Base-by-base conservation (phyloP, 2,797 vertebrate genomes). In the Urosaurus nigricauda region DNA sequence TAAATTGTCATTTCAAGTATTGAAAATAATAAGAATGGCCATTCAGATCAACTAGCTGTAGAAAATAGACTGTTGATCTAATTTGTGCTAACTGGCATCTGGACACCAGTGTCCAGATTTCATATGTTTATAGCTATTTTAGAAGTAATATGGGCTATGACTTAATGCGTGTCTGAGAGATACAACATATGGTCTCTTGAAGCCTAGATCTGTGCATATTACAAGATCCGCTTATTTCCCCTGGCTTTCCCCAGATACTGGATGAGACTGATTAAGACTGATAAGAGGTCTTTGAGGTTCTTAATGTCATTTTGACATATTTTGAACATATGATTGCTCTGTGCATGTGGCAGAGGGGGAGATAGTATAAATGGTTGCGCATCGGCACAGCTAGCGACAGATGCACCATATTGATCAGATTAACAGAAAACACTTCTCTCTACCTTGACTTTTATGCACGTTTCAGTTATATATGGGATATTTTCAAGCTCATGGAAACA, bases 401-500 rank as follows among this genome's bases (percentile, higher is more conserved):
- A 58, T 58, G 73, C 16, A 79, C 2, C 40, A 29, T 87, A 53
- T 56, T 86, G 73, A 92, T 91, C 83, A 92, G 90, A 4, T 68
- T 84, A 87, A 60, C 74, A 58, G 87, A 93, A 93, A 91, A 0
- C 0, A 53, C 89, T 95, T 91, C 9, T 60, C 73, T 47, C 35
- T 70, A 21, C 90, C 68, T 83, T 89, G 65, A 58, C 78, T 75
- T 85, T 90, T 88, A 86, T 83, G 85, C 80, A 84, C 17, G 40
- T 92, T 91, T 86, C 68, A 35, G 6, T 92, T 93, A 40, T 85
- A 0, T 83, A 77, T 83, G 12, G 35, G 87, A 2, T 29, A 58
- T 35, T 91, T 84, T 80, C 85, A 81, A 93, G 84, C 63, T 81
- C 86, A 93, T 91, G 91, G 92, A 86, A 84, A 88, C 0, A 11